phyloP scores from a whole-genome alignment of 2,888 invertebrate species.

The Ichneumoninae sp. region DNA sequence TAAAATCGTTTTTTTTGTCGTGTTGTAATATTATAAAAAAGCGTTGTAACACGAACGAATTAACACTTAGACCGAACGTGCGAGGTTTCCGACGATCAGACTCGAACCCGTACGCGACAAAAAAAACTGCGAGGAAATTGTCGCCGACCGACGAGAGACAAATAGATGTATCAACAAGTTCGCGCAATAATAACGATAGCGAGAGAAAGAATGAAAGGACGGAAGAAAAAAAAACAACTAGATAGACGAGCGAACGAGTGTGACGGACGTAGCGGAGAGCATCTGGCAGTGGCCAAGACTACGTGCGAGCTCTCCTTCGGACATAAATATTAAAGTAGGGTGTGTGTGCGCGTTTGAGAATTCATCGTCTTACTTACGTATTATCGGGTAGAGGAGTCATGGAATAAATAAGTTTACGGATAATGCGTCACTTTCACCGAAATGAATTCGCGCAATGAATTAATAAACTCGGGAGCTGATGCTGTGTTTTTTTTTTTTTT shows the following conservation, averaged over 20 bases:
- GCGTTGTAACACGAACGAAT: constrained; percentile 12
- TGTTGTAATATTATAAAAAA: neutral
- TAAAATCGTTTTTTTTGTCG: constrained; percentile 67
- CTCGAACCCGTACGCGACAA: neutral
- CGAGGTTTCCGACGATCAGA: constrained; percentile 8
- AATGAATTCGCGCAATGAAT: constrained; percentile 69
- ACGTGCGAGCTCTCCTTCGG: neutral
- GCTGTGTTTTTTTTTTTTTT: constrained; percentile 38
- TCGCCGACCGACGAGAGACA: neutral
- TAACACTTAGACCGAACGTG: constrained; percentile 1
- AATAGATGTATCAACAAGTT: constrained; percentile 42
- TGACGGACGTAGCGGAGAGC: neutral
- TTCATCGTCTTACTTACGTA: constrained; percentile 76
- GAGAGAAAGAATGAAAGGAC: neutral
- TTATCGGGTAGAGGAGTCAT: constrained; percentile 78
- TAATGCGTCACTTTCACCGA: constrained; percentile 74
- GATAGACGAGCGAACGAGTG: neutral
- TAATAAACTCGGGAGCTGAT: constrained; percentile 46
- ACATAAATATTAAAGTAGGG: constrained; percentile 29
- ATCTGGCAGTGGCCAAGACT: constrained; percentile 15
- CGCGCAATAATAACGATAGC: constrained; percentile 18
- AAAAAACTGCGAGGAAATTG: neutral
- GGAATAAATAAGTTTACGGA: constrained; percentile 76
- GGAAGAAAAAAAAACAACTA: neutral
- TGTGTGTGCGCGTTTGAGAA: constrained; percentile 33